These are phyloP conservation scores for Drosophila nikananu DNA, from an alignment of 1,140 invertebrate genomes.

Conservation along the genomic window DNA sequence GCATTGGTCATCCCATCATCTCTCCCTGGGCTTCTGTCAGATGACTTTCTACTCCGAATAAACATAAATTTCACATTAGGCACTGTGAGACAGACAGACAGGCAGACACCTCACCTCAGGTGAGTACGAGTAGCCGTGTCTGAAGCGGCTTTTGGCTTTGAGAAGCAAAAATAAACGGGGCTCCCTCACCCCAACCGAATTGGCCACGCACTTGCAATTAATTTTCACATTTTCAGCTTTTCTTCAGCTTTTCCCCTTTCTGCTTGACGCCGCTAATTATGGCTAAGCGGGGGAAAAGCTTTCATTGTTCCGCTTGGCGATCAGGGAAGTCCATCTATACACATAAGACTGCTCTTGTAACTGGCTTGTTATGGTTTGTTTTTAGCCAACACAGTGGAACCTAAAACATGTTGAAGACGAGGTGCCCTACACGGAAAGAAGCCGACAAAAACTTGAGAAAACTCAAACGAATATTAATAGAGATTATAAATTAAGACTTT, in stretches of 20 bases:
- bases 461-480: too few species aligned
- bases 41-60: constrained; percentile 74
- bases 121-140: constrained; percentile 25
- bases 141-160: constrained; percentile 56
- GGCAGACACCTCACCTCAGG: constrained; percentile 19
- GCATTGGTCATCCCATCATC: constrained; percentile 42
- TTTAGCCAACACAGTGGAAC: constrained; percentile 72
- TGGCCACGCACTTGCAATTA: constrained; percentile 60
- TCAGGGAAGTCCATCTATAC: constrained; percentile 23
- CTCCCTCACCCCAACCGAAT: constrained; percentile 18
- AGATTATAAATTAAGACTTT: neutral
- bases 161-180: constrained; percentile 32
- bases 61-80: constrained; percentile 82
- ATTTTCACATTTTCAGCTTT: constrained; percentile 67
- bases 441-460: neutral
- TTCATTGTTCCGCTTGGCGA: constrained; percentile 63
- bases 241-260: constrained; percentile 5
- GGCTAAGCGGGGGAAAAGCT: constrained; percentile 53
- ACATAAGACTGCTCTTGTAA: constrained; percentile 35
- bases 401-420: constrained; percentile 54
- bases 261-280: constrained; percentile 55
- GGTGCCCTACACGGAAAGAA: constrained; percentile 18
- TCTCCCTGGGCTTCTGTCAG: constrained; percentile 28
- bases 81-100: constrained; percentile 19
- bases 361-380: constrained; percentile 45